phyloP scores from a whole-genome alignment of 1,140 invertebrate genomes.

The Atta texana region DNA sequence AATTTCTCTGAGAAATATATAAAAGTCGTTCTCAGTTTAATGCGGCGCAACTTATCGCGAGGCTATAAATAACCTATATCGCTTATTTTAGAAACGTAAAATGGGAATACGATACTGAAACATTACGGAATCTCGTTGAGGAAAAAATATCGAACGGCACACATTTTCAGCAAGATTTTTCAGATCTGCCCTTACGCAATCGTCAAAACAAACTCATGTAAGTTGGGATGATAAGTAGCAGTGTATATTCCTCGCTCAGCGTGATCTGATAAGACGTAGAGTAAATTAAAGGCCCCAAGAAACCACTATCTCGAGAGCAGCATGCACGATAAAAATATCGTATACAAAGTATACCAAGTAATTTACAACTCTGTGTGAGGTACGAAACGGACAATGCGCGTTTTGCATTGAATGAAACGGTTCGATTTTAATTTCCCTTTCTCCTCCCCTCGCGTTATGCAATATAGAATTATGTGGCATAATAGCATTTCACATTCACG shows the following conservation, averaged over 20 bases:
- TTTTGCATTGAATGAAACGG: constrained; percentile 43
- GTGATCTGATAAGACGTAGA: constrained; percentile 16
- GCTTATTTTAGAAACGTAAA: neutral
- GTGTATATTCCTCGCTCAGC: neutral
- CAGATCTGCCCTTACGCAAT: constrained; percentile 3
- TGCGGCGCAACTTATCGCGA: neutral
- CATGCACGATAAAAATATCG: constrained; percentile 29
- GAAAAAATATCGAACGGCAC: neutral
- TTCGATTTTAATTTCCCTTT: neutral
- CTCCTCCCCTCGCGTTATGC: neutral
- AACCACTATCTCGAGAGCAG: constrained; percentile 10
- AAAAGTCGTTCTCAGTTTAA: neutral
- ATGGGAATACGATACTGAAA: neutral
- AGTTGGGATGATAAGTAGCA: constrained; percentile 16
- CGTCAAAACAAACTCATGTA: constrained; percentile 25
- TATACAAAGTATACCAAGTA: neutral
- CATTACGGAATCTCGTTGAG: neutral
- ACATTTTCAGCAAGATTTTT: constrained; percentile 4
- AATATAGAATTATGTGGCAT: neutral
- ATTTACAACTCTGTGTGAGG: neutral
- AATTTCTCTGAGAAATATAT: neutral
- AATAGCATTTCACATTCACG: neutral
- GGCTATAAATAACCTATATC: neutral
- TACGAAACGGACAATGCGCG: constrained; percentile 1
- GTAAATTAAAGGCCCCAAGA: constrained; percentile 17